Evolutionary conservation across 2,888 invertebrate genomes (phyloP).

Genomic region (Syrista parreyssii): DNA sequence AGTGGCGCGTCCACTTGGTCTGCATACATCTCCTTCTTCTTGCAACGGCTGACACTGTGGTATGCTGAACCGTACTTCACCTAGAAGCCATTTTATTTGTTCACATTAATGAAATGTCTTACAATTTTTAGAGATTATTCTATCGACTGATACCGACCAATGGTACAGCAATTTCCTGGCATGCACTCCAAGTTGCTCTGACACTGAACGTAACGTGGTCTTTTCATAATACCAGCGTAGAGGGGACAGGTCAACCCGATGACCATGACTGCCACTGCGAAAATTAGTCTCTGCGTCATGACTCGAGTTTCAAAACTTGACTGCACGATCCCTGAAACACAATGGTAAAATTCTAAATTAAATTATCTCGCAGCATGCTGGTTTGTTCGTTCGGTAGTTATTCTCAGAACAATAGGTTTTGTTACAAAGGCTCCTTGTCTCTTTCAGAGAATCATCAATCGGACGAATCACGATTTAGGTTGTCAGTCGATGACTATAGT

Average conservation of each 20-base stretch:
- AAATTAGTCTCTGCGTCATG: slow-evolving; percentile 16
- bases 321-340: background rate
- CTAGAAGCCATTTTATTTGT: background rate
- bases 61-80: slow-evolving; percentile 32
- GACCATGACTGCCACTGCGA: slow-evolving; percentile 17
- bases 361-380: background rate
- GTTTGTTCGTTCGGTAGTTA: background rate
- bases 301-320: background rate
- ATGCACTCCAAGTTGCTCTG: slow-evolving; percentile 39
- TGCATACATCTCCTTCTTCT: slow-evolving; percentile 37
- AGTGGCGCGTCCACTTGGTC: slow-evolving; percentile 25
- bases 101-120: background rate
- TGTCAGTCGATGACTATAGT: background rate
- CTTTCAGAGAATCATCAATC: background rate
- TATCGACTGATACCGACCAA: slow-evolving; percentile 34
- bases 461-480: background rate
- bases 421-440: background rate
- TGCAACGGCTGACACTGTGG: slow-evolving; percentile 41
- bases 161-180: slow-evolving; percentile 43
- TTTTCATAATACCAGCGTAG: slow-evolving; percentile 20
- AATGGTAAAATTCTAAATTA: background rate
- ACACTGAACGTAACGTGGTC: slow-evolving; percentile 36
- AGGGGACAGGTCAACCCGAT: slow-evolving; percentile 16
- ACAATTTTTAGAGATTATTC: background rate
- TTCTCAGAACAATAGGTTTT: background rate